Evolutionary conservation across 2,888 invertebrate genomes (phyloP), one percentile per base, ranked within the genome.

Genomic region (Polymixis lichenea): DNA sequence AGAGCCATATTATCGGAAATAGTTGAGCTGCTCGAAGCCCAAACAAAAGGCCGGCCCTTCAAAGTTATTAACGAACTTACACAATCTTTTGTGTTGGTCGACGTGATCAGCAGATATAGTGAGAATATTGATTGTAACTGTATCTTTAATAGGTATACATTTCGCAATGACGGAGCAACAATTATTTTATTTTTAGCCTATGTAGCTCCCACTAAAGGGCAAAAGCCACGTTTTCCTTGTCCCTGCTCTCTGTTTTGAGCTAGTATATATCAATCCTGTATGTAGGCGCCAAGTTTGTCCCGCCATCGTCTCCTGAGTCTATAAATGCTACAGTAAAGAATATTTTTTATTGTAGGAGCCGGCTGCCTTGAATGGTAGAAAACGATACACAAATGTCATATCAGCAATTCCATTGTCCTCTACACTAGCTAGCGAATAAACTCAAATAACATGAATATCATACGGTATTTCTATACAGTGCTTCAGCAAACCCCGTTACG

Each of bases 1-100:
- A 86, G 76, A 76, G 78, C 75, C 78, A 83, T 79, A 82, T 88
- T 85, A 90, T 89, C 80, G 85, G 86, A 89, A 88, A 89, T 86
- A 80, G 88, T 88, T 85, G 66, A 82, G 73, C 73, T 82, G 77
- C 80, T 79, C 77, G 71, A 71, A 38, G 74, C 78, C 79, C 83
- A 90, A 90, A 91, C 90, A 92, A 92, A 89, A 74, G 87, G 80
- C 72, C 84, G 83, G 86, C 86, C 88, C 88, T 89, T 89, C 87
- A 87, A 89, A 90, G 89, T 89, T 89, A 85, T 88, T 90, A 88
- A 88, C 80, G 77, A 87, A 87, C 88, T 90, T 91, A 86, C 89
- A 88, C 89, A 92, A 91, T 88, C 88, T 90, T 91, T 91, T 91
- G 90, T 90, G 79, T 79, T 76, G 61, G 74, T 84, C 83, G 85